phyloP scores from a whole-genome alignment of 92 coral and sea anemone species.

The Chrysogorgia sp. region DNA sequence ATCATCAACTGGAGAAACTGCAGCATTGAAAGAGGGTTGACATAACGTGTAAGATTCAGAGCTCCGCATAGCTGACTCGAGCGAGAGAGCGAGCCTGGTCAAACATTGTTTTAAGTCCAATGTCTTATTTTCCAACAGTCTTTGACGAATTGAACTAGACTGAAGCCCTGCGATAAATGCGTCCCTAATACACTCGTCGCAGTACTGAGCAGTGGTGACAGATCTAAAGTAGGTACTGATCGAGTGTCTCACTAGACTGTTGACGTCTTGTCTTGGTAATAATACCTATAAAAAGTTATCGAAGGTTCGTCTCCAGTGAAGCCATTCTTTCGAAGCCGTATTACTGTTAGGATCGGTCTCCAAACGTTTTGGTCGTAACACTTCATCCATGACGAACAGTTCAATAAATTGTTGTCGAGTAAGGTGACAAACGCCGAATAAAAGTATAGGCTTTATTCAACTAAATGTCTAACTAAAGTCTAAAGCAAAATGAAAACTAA shows the following conservation, averaged over 20 bases:
- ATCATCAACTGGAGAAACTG: too few relatives aligned
- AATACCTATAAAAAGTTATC: slow-evolving; percentile 35
- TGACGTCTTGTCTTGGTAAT: slow-evolving; percentile 41
- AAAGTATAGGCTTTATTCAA: too few relatives aligned
- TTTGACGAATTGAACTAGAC: slow-evolving; percentile 28
- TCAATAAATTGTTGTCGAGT: slow-evolving; percentile 62
- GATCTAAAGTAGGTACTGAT: slow-evolving; percentile 31
- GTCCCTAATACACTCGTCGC: slow-evolving; percentile 29
- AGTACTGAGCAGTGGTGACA: slow-evolving; percentile 32
- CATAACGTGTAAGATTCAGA: slow-evolving; percentile 26
- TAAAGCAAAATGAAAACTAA: too few relatives aligned
- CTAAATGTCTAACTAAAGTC: too few relatives aligned
- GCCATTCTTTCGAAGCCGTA: slow-evolving; percentile 29
- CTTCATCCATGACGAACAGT: slow-evolving; percentile 28
- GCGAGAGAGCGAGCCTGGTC: slow-evolving; percentile 37
- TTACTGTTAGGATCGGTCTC: slow-evolving; percentile 19
- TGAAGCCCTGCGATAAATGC: slow-evolving; percentile 13
- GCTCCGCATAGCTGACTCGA: slow-evolving; percentile 39
- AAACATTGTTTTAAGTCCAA: slow-evolving; percentile 35
- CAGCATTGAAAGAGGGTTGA: too few relatives aligned
- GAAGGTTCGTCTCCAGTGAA: slow-evolving; percentile 26
- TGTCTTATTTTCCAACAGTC: slow-evolving; percentile 30
- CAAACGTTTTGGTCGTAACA: slow-evolving; percentile 31
- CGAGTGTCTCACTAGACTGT: slow-evolving; percentile 37
- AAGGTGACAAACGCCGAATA: too few relatives aligned